Percentiles rank a stretch among this genome's conserved stretches.
Conservation (phyloP, 2,797 vertebrate species). For the Brachyrhaphis roseni region DNA sequence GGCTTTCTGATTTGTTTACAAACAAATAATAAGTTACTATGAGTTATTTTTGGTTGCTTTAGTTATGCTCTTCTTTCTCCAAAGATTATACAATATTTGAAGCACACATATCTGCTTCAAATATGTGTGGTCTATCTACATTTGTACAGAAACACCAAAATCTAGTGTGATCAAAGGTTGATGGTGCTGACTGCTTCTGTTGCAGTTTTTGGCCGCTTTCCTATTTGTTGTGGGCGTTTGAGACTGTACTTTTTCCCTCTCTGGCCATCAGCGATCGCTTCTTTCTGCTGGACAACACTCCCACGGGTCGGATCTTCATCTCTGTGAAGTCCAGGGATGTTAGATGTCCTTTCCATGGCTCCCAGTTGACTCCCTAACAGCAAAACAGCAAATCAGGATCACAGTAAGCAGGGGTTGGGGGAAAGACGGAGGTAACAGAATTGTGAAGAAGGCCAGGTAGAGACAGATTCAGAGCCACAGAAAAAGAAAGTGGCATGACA, state of each 20-base stretch:
- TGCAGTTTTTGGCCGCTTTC: not conserved
- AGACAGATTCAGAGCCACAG: slow-evolving; percentile 15
- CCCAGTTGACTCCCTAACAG: slow-evolving; percentile 89
- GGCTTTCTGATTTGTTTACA: slow-evolving; percentile 23
- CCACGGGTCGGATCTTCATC: slow-evolving; percentile 87
- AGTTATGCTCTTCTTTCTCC: not conserved
- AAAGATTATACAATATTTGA: slow-evolving; percentile 19
- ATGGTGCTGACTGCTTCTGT: slow-evolving; percentile 5
- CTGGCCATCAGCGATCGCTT: slow-evolving; percentile 72
- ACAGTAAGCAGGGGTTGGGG: not conserved
- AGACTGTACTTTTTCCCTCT: slow-evolving; percentile 59
- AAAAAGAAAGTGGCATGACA: slow-evolving; percentile 22
- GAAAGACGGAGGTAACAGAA: not conserved
- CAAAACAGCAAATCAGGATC: slow-evolving; percentile 14
- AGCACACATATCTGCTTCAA: not conserved
- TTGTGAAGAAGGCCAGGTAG: not conserved
- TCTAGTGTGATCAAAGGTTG: slow-evolving; percentile 32
- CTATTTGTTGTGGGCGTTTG: slow-evolving; percentile 51
- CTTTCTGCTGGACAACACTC: slow-evolving; percentile 71
- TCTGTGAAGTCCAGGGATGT: slow-evolving; percentile 88
- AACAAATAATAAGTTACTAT: slow-evolving; percentile 53
- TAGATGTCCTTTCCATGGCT: slow-evolving; percentile 92
- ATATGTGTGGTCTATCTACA: slow-evolving; percentile 21
- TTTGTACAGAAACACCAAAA: slow-evolving; percentile 40
- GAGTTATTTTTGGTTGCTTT: slow-evolving; percentile 1